Evolutionary conservation across 2,797 vertebrate species (phyloP).

Genomic region (Eulemur mongoz): DNA sequence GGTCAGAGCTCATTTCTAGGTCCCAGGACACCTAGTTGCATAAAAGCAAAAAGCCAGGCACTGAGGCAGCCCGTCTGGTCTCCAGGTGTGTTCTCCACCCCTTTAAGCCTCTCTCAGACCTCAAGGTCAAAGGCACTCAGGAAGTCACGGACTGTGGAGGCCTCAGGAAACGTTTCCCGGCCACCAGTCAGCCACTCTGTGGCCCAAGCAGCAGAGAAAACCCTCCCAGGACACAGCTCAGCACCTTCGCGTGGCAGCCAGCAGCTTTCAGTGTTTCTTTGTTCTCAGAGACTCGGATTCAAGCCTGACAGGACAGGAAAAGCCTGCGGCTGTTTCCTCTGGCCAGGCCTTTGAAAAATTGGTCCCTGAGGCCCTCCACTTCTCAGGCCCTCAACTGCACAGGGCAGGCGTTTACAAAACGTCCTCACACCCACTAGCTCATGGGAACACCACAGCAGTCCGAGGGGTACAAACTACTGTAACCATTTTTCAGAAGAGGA

Average conservation of each 20-base stretch:
- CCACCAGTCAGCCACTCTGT: neutral
- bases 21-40: neutral
- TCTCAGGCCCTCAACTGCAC: neutral
- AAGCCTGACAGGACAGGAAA: neutral
- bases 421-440: neutral
- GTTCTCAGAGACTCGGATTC: neutral
- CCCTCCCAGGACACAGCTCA: neutral
- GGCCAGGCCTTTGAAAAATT: neutral
- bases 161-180: neutral
- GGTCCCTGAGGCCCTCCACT: neutral
- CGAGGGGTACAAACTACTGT: neutral
- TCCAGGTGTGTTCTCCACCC: neutral
- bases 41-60: neutral
- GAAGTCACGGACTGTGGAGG: neutral
- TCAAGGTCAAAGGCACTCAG: neutral
- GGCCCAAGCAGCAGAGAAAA: neutral
- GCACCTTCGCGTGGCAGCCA: neutral
- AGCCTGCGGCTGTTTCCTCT: neutral
- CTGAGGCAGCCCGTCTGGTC: neutral
- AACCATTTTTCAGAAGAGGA: conserved; percentile 44
- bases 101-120: conserved; percentile 4
- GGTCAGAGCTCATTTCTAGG: neutral
- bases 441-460: neutral
- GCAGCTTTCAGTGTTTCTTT: neutral
- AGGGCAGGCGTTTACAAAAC: neutral